Conservation (phyloP, 2,888 invertebrate species). For the Ophonus ardosiacus region DNA sequence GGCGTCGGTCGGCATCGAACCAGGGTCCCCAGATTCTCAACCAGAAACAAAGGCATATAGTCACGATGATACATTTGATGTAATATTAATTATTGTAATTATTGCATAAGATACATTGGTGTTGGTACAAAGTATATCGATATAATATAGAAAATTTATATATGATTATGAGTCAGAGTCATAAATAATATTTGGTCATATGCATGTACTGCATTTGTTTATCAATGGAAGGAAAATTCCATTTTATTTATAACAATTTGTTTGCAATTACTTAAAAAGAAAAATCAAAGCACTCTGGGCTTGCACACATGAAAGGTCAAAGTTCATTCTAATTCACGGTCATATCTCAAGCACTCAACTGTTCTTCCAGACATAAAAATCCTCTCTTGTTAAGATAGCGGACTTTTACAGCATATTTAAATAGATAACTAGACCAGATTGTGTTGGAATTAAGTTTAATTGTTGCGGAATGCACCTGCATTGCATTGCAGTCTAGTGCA, state of each 20-base stretch:
- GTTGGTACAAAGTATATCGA: neutral
- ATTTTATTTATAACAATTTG: neutral
- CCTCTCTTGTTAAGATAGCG: constrained; percentile 46
- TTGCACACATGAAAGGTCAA: constrained; percentile 38
- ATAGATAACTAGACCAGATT: constrained; percentile 39
- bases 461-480: constrained; percentile 16
- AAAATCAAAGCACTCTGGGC: neutral
- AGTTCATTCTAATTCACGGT: constrained; percentile 56
- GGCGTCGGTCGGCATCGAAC: too few relatives aligned
- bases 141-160: neutral
- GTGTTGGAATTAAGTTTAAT: constrained; percentile 44
- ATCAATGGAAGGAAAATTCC: constrained; percentile 20
- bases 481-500: constrained; percentile 9
- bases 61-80: neutral
- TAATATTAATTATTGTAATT: neutral
- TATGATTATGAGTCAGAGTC: neutral
- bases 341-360: constrained; percentile 43
- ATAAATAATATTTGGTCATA: neutral
- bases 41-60: too few relatives aligned
- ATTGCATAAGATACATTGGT: neutral
- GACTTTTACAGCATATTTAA: constrained; percentile 49
- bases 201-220: neutral
- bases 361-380: constrained; percentile 49
- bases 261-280: neutral
- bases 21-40: too few relatives aligned